Evolutionary conservation across 2,797 vertebrate genomes (phyloP), one percentile per base, ranked within the genome.

Genomic region (Crax fasciolata): DNA sequence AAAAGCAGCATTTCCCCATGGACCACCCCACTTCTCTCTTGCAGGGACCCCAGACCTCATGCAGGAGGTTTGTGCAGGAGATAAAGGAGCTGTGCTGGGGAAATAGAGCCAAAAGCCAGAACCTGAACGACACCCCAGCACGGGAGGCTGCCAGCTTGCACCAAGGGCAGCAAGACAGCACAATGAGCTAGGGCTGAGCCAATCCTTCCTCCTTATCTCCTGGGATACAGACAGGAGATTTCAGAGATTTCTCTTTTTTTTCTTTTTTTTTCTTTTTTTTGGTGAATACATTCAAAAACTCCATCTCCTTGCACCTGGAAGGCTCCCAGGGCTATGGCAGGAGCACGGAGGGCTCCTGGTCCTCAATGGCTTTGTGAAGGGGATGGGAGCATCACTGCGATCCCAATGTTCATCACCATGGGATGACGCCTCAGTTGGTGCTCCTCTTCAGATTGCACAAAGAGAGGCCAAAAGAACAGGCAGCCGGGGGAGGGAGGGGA

Each of bases 1-100:
- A 43, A 48, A 51, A 39, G 39, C 38, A 59, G 16, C 0, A 1
- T 32, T 35, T 59, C 85, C 62, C 44, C 24, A 5, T 10, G 41
- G 72, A 59, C 8, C 24, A 77, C 4, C 30, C 52, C 11, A 13
- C 14, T 67, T 23, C 20, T 78, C 38, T 66, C 32, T 49, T 11
- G 10, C 1, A 1, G 72, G 28, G 24, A 14, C 5, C 30, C 6
- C 4, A 15, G 35, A 39, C 43, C 38, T 24, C 3, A 0, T 38
- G 28, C 54, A 80, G 48, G 35, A 54, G 28, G 52, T 54, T 73
- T 1, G 2, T 21, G 41, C 30, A 38, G 1, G 30, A 73, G 49
- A 32, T 41, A 46, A n/a, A 78, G 59, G 39, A 41, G 6, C 63
- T 66, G 7, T 46, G 61, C 63, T 16, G 32, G 15, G 30, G 44